Evolutionary conservation across 2,888 invertebrate species (phyloP).

Genomic region (Drosophila gaucha): DNA sequence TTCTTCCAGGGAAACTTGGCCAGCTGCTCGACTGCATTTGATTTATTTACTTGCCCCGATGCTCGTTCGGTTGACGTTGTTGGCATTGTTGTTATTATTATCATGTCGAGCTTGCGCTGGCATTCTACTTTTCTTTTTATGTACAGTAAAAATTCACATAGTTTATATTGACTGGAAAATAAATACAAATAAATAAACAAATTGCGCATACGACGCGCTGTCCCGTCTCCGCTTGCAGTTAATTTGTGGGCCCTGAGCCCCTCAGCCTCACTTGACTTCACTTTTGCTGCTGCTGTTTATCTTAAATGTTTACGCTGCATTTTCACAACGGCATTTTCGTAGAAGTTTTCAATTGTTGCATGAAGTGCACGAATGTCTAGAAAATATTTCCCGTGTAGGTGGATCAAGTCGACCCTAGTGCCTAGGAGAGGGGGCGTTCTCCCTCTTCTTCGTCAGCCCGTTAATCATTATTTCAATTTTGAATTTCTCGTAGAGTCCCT

Average conservation of each 20-base stretch:
- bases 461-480: constrained; percentile 79
- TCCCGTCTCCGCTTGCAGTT: constrained; percentile 63
- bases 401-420: constrained; percentile 4
- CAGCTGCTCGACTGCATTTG: constrained; percentile 56
- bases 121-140: constrained; percentile 57
- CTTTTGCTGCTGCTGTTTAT: constrained; percentile 53
- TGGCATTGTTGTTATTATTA: constrained; percentile 51
- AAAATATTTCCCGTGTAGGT: constrained; percentile 30
- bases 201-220: constrained; percentile 71
- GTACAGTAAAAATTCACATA: constrained; percentile 82
- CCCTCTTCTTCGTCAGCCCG: constrained; percentile 9
- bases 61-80: constrained; percentile 44
- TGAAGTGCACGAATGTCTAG: constrained; percentile 36
- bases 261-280: constrained; percentile 31
- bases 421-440: not conserved
- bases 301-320: constrained; percentile 72
- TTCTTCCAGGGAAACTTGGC: constrained; percentile 40
- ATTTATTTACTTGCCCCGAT: constrained; percentile 71
- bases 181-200: constrained; percentile 82
- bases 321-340: constrained; percentile 72
- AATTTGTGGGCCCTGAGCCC: constrained; percentile 70
- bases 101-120: constrained; percentile 37
- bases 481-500: constrained; percentile 40
- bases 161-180: constrained; percentile 84
- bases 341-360: constrained; percentile 72